Conservation (phyloP, 1,140 invertebrate genomes). For the Condylostylus longicornis region DNA sequence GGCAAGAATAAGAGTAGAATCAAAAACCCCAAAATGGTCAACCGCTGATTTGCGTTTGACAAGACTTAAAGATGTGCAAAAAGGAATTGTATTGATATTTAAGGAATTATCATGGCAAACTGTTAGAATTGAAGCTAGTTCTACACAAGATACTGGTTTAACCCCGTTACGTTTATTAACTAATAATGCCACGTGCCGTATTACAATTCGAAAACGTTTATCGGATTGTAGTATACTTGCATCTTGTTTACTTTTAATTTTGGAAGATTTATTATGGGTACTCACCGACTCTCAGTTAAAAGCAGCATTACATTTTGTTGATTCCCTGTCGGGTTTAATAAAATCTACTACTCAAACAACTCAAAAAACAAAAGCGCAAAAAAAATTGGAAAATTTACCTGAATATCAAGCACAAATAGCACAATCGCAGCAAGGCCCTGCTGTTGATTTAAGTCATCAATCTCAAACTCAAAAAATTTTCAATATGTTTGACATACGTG, state of each 20-base stretch:
- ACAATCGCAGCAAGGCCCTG: conserved; percentile 39
- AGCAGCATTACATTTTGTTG: conserved; percentile 84
- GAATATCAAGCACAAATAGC: conserved; percentile 63
- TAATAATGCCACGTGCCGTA: conserved; percentile 86
- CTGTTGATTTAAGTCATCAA: conserved; percentile 36
- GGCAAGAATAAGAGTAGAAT: conserved; percentile 80
- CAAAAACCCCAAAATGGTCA: conserved; percentile 78
- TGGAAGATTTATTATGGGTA: conserved; percentile 97
- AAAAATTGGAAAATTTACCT: conserved; percentile 74
- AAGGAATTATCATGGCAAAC: conserved; percentile 98
- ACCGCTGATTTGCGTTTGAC: conserved; percentile 71
- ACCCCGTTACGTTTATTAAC: conserved; percentile 86
- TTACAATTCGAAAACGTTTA: conserved; percentile 86
- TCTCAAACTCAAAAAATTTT: conserved; percentile 55
- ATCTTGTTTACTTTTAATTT: conserved; percentile 77
- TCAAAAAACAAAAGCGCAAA: conserved; percentile 73
- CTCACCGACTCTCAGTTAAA: conserved; percentile 92
- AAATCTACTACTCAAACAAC: conserved; percentile 67
- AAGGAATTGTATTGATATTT: conserved; percentile 85
- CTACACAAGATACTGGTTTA: conserved; percentile 59
- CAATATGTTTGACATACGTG: conserved; percentile 78
- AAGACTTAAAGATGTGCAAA: conserved; percentile 73
- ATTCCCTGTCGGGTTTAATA: conserved; percentile 74
- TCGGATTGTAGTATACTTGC: conserved; percentile 81
- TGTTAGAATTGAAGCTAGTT: conserved; percentile 81